A percentile compares a stretch with the other conserved stretches of the same genome.
Evolutionary conservation across 2,888 invertebrate genomes (phyloP).

Genomic region (Stenchaetothrips biformis): DNA sequence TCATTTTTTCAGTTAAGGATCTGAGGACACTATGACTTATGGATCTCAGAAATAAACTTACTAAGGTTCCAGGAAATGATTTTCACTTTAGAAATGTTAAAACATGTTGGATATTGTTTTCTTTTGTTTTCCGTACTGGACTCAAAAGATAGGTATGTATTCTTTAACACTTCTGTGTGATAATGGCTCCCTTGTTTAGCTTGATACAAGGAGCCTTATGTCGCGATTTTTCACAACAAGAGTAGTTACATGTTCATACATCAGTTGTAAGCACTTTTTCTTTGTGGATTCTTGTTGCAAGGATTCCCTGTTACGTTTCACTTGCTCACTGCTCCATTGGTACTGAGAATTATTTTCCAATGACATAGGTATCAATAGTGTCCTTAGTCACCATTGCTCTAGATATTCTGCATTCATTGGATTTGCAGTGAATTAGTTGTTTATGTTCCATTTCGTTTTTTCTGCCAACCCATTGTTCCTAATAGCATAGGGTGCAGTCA

Average conservation of each 20-base stretch:
- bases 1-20: slow-evolving; percentile 3
- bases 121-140: slow-evolving; percentile 23
- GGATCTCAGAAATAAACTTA: slow-evolving; percentile 4
- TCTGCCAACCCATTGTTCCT: too few species aligned
- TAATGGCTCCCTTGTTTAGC: slow-evolving; percentile 11
- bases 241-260: slow-evolving; percentile 18
- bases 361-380: too few species aligned
- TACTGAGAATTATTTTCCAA: too few species aligned
- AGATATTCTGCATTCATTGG: too few species aligned
- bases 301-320: background rate
- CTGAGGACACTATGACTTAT: background rate
- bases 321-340: background rate
- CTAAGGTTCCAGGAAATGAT: background rate
- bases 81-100: slow-evolving; percentile 14
- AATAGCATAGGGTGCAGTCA: too few species aligned
- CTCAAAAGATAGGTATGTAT: slow-evolving; percentile 25
- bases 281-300: slow-evolving; percentile 11
- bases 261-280: slow-evolving; percentile 22
- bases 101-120: slow-evolving; percentile 24
- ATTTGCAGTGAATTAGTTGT: too few species aligned
- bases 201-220: slow-evolving; percentile 12
- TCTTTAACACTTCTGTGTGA: slow-evolving; percentile 1
- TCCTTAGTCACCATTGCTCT: too few species aligned
- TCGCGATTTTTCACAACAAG: slow-evolving; percentile 3
- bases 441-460: too few species aligned